These are phyloP conservation scores for Falco concolor DNA, from an alignment of 2,797 vertebrate genomes.

Conservation along the genomic window DNA sequence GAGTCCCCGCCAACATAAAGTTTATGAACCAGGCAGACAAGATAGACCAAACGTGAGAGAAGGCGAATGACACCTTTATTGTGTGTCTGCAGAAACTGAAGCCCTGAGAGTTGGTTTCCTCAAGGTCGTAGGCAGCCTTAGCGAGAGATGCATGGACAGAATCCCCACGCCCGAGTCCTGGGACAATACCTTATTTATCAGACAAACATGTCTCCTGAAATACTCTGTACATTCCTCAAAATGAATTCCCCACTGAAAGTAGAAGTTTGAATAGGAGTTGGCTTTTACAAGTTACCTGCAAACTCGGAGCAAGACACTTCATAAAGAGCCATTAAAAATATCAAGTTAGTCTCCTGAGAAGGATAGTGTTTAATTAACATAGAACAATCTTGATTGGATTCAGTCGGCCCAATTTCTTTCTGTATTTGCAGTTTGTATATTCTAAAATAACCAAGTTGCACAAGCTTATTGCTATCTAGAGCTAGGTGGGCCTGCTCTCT, in stretches of 20 bases:
- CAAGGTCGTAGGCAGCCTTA: not conserved
- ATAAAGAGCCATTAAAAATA: not conserved
- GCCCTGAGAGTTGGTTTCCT: not conserved
- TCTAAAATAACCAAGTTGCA: not conserved
- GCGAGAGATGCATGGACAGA: not conserved
- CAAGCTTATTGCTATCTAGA: not conserved
- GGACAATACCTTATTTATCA: not conserved
- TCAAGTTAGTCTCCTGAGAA: not conserved
- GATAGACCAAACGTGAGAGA: not conserved
- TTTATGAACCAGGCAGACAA: slow-evolving; percentile 18
- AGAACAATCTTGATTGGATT: not conserved
- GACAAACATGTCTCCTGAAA: not conserved
- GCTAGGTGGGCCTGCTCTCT: not conserved
- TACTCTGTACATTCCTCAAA: not conserved
- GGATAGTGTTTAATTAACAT: not conserved
- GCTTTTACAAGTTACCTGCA: not conserved
- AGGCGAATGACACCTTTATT: slow-evolving; percentile 1
- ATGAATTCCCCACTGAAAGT: not conserved
- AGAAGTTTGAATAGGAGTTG: not conserved
- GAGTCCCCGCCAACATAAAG: not conserved
- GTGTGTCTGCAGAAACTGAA: not conserved
- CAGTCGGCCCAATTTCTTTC: not conserved
- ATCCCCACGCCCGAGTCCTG: accelerated
- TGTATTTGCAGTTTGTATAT: not conserved
- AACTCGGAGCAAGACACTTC: not conserved